A percentile compares a stretch with the other conserved stretches of the same genome.
Evolutionary conservation across 2,797 vertebrate species (phyloP).

Genomic region (Artibeus jamaicensis): DNA sequence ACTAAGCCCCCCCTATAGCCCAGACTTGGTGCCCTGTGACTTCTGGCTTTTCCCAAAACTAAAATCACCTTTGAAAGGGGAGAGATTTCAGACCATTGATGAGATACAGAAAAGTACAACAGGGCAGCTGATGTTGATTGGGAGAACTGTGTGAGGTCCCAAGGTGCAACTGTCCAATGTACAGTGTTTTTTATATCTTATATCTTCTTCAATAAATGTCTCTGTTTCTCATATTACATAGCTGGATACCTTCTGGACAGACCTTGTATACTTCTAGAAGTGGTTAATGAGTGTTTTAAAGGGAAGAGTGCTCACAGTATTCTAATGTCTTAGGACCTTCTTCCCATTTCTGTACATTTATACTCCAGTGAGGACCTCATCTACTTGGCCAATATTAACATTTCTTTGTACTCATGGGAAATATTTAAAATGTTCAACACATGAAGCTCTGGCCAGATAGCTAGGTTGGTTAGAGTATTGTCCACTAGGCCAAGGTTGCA

Average conservation of each 20-base stretch:
- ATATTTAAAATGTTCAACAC: not conserved
- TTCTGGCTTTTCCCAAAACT: not conserved
- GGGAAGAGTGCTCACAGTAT: not conserved
- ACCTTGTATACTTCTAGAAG: not conserved
- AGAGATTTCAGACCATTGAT: not conserved
- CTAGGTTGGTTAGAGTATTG: not conserved
- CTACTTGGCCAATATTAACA: constrained; percentile 15
- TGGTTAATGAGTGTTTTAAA: not conserved
- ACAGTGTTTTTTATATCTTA: not conserved
- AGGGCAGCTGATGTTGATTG: not conserved
- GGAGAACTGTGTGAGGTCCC: not conserved
- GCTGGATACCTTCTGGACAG: not conserved
- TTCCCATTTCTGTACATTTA: not conserved
- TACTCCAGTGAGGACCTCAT: not conserved
- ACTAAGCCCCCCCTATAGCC: not conserved
- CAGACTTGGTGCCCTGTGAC: not conserved
- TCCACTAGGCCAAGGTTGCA: not conserved
- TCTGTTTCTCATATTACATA: not conserved
- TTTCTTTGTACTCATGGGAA: not conserved
- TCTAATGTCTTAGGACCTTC: not conserved
- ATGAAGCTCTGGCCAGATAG: not conserved
- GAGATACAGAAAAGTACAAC: not conserved
- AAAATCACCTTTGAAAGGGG: not conserved
- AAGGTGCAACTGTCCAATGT: not conserved
- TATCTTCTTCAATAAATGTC: not conserved